A percentile compares a stretch with the other conserved stretches of the same genome.
phyloP scores from a whole-genome alignment of 2,113 vertebrate species.

The Galbula dea region DNA sequence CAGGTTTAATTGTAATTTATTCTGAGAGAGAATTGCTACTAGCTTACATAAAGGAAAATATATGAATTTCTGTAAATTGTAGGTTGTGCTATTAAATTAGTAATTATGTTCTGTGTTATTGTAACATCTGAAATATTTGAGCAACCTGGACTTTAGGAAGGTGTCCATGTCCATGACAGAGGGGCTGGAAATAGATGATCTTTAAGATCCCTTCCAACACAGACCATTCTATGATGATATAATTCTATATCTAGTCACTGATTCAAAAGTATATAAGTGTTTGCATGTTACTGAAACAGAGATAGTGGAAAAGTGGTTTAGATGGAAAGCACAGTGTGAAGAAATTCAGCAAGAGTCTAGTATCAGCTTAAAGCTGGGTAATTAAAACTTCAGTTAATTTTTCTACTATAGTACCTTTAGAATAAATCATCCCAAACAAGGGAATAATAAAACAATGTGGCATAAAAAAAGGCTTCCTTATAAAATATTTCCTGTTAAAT shows the following conservation, averaged over 20 bases:
- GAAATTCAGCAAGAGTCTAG: background rate
- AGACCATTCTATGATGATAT: background rate
- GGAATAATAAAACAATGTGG: background rate
- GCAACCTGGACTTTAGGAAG: background rate
- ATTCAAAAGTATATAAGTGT: background rate
- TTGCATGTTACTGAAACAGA: background rate
- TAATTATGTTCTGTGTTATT: background rate
- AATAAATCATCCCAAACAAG: background rate
- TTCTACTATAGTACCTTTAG: background rate
- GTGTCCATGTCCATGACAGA: background rate
- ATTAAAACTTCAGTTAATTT: background rate
- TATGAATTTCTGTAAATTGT: background rate
- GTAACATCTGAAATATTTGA: background rate
- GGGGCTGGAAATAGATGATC: background rate
- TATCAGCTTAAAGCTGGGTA: background rate
- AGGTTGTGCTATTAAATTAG: background rate
- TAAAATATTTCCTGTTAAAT: background rate
- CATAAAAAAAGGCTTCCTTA: background rate
- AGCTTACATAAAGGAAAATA: background rate
- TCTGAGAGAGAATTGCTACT: background rate
- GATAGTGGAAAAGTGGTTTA: background rate
- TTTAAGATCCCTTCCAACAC: background rate
- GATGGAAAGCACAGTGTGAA: background rate
- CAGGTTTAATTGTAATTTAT: background rate
- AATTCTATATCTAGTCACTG: background rate